These are phyloP conservation scores for Agelas oroides DNA, from an alignment of 37 sponge, comb jelly and placozoan species.

Conservation along the genomic window DNA sequence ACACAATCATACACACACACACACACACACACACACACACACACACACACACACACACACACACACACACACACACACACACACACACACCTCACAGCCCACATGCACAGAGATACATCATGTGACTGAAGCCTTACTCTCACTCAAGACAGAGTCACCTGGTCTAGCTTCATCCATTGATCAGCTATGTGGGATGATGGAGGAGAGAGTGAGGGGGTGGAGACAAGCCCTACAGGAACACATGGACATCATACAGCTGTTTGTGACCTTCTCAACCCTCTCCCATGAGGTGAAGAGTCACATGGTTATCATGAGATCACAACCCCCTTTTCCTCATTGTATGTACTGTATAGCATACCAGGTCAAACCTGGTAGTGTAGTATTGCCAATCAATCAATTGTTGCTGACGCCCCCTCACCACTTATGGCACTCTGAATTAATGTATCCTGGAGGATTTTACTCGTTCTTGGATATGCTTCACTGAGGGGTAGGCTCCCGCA, in stretches of 20 bases:
- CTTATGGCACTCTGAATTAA: too few species aligned
- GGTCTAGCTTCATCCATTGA: conserved; percentile 20
- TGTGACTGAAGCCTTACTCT: conserved; percentile 9
- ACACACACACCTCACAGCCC: conserved; percentile 14
- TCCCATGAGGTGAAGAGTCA: conserved; percentile 30
- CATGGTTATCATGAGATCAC: neutral
- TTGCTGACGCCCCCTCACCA: too few species aligned
- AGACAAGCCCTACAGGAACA: conserved; percentile 9
- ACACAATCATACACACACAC: neutral
- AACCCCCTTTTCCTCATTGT: too few species aligned
- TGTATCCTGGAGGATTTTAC: too few species aligned
- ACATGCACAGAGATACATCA: neutral
- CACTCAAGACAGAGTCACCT: conserved; percentile 14
- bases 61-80: too few species aligned
- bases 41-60: neutral
- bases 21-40: neutral
- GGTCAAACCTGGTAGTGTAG: too few species aligned
- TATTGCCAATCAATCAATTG: too few species aligned
- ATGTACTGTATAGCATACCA: too few species aligned
- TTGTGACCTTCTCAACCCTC: conserved; percentile 35
- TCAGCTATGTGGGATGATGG: conserved; percentile 28
- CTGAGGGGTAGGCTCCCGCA: too few species aligned
- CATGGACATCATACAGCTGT: conserved; percentile 11
- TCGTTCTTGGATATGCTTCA: too few species aligned
- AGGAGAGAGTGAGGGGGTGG: conserved; percentile 8